Base-by-base conservation (phyloP, 64 coral and sea anemone species). In the Pocillopora verrucosa region DNA sequence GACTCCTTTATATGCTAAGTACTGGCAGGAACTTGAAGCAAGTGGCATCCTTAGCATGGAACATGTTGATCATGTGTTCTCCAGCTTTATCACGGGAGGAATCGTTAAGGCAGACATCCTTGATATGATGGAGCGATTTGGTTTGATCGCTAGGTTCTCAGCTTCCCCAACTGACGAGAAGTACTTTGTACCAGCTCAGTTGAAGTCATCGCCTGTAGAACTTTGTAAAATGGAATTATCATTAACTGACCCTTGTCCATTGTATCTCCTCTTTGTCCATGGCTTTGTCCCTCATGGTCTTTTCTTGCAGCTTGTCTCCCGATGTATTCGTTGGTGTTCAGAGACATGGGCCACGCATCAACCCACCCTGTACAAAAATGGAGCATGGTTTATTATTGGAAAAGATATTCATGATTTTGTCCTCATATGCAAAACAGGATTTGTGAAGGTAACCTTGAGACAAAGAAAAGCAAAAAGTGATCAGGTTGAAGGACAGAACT, bases 231-330 rank as follows among this genome's bases (percentile, higher is more conserved):
- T 88, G 30, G n/a, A n/a, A 37, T 69, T 69, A 17, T 76, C 86
- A 1, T 20, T 2, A 9, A 9, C 56, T 22, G 86, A 76, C 36
- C 70, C 86, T 41, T 88, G 86, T 72, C 20, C 86, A 9, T 30
- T 88, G 72, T 88, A 88, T 76, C 9, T 88, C 20, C 51, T 59
- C 38, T 88, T 76, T 61, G 34, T 76, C 16, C 68, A 74, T 61
- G 86, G 86, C 41, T 88, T 88, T 76, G 70, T 88, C 30, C 83
- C 83, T 22, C 83, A 87, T 73, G 83, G 83, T 45, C n/a, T 87
- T 4, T 87, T 72, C 34, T 34, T 15, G 2, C 24, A 11, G 60
- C 61, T 87, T 19, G 69, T 87, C 19, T 87, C 83, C 56, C 67
- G 36, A 73, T 62, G 56, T 17, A 87, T 87, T 57, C 15, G 62